These are phyloP conservation scores for Gouania willdenowi DNA, from an alignment of 2,797 vertebrate genomes.

Conservation along the genomic window DNA sequence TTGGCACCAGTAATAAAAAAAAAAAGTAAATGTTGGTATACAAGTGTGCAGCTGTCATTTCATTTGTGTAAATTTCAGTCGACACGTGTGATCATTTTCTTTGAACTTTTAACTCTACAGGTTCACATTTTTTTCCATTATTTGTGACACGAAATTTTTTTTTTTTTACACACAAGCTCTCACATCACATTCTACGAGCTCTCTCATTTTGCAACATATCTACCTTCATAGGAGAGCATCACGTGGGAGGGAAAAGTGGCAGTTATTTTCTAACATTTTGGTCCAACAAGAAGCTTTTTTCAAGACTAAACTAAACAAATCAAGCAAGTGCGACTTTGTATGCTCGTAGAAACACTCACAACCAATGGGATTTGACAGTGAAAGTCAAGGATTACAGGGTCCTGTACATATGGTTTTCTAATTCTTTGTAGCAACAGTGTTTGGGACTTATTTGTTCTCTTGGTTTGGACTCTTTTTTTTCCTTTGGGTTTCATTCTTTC, in stretches of 20 bases:
- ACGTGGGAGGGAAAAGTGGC: too few relatives aligned
- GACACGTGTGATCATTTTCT: too few relatives aligned
- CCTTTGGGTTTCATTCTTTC: conserved; percentile 34
- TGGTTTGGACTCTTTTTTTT: conserved; percentile 68
- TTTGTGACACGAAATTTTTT: background rate
- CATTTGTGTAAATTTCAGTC: too few relatives aligned
- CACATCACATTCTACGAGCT: too few relatives aligned
- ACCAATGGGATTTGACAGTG: conserved; percentile 51
- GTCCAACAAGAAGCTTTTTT: conserved; percentile 54
- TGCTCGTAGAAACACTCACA: conserved; percentile 62
- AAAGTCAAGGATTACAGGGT: conserved; percentile 93
- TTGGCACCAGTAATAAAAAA: too few relatives aligned
- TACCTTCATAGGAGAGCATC: too few relatives aligned
- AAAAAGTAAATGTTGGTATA: too few relatives aligned
- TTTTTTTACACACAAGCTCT: too few relatives aligned
- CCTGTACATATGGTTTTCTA: conserved; percentile 94
- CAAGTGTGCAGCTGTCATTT: too few relatives aligned
- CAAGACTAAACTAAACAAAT: conserved; percentile 30
- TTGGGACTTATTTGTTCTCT: conserved; percentile 73
- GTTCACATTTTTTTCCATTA: too few relatives aligned
- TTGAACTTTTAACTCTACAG: too few relatives aligned
- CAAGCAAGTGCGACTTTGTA: conserved; percentile 40
- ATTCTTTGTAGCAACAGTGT: conserved; percentile 98
- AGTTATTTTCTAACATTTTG: conserved; percentile 10
- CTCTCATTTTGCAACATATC: too few relatives aligned